Evolutionary conservation across 2,888 invertebrate species (phyloP), one percentile per base, ranked within the genome.

Genomic region (Nephrotoma guestfalica): DNA sequence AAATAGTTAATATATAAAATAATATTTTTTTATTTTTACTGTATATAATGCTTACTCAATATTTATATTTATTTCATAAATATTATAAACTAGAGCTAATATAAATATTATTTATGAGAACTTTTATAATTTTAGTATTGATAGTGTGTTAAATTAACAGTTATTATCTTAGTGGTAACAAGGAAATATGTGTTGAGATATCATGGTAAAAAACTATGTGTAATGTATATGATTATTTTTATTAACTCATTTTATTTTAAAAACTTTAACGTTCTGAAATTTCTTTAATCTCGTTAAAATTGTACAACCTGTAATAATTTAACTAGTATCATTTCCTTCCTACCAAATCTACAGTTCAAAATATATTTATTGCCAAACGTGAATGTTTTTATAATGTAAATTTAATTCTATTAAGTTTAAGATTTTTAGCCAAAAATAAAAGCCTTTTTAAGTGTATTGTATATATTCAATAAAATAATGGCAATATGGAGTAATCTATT

Each of bases 401-500:
- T 85, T 86, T 87, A 85, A 87, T 85, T 86, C 15, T 87, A 43
- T 87, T 84, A 71, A 41, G 57, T 86, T 86, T 87, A 51, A 86
- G 86, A 87, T 86, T 84, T 87, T 86, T 88, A 87, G 88, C 87
- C 88, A 88, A 88, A 88, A 88, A 88, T 88, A 88, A 88, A 88
- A 88, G 88, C 88, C 88, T 88, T 83, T 86, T 87, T 87, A 87
- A 87, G 87, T 86, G 86, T 87, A 40, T 88, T 88, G 87, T 88
- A 88, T 88, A 88, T 87, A 87, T 87, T 87, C 88, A 87, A 88
- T 87, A 88, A 88, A 88, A 88, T 88, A 88, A 88, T 88, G 88
- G 88, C 88, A 88, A 88, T 88, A 88, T 88, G 88, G 88, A 88
- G 88, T 88, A 88, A 30, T 88, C 88, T 88, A 88, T 88, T 88